Percentiles rank a stretch among this genome's conserved stretches.
Evolutionary conservation across 2,113 vertebrate genomes (phyloP).

Genomic region (Saguinus imperator): DNA sequence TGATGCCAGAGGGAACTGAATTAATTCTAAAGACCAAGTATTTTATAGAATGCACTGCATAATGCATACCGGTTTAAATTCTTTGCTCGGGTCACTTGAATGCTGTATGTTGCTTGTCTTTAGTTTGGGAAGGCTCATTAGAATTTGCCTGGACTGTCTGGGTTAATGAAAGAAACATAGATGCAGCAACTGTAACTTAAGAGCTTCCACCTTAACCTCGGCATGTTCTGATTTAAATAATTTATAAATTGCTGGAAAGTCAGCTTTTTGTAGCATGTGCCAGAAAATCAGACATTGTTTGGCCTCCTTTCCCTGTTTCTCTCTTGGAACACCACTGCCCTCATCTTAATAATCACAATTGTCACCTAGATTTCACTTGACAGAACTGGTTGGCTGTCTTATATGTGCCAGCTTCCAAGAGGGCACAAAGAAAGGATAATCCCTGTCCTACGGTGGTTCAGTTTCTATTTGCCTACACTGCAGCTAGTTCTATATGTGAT

Average conservation of each 20-base stretch:
- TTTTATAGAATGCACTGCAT: not conserved
- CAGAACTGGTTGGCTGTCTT: not conserved
- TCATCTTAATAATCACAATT: not conserved
- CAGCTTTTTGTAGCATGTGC: not conserved
- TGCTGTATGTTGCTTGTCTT: not conserved
- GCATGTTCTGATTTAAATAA: slow-evolving; percentile 12
- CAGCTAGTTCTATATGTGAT: not conserved
- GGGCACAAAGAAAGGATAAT: not conserved
- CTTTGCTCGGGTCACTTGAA: not conserved
- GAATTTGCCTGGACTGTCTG: not conserved
- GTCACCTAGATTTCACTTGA: not conserved
- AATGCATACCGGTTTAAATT: not conserved
- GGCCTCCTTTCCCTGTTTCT: not conserved
- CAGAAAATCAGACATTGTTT: not conserved
- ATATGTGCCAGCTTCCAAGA: not conserved
- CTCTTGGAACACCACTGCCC: not conserved
- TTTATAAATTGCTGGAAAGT: not conserved
- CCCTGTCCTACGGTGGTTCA: fast-evolving
- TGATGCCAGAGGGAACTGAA: not conserved
- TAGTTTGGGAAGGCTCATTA: not conserved
- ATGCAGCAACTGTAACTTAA: not conserved
- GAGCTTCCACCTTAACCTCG: not conserved
- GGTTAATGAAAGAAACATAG: slow-evolving; percentile 27
- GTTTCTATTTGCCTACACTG: not conserved
- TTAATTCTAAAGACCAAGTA: not conserved